Evolutionary conservation across 2,888 invertebrate genomes (phyloP), one percentile per base, ranked within the genome.

Genomic region (Mellilla xanthometata): DNA sequence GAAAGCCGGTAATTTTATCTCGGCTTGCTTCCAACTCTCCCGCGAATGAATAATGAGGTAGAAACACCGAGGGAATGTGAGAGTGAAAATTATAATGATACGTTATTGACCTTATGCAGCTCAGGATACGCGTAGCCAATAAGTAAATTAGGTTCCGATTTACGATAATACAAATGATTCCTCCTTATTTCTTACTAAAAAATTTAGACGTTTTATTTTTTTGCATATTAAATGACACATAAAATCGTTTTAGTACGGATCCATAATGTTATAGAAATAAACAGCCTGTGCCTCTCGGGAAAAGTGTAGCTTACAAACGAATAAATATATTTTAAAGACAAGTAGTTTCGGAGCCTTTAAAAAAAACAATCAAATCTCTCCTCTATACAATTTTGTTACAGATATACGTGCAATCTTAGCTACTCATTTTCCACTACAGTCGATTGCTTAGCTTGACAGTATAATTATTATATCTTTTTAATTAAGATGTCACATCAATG

Each of bases 401-500:
- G n/a, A n/a, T n/a, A n/a, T n/a, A n/a, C n/a, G n/a, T n/a, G n/a
- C 34, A 24, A 41, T 24, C 34, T 41, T 24, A 0, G 29, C 12
- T 27, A 36, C 32, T 43, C 31, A 3, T 12, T 28, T 45, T 29
- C 24, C 10, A 27, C 23, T 45, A 7, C 10, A 13, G 39, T 45
- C 24, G 30, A 26, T 28, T 27, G 40, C 39, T 38, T 28, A 23
- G 42, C 60, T 62, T 72, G 69, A 67, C 68, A 65, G 67, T 67
- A 73, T 73, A 70, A 73, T n/a, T 75, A 76, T 74, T 75, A 76
- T 72, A 72, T 81, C n/a, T n/a, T n/a, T n/a, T 78, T 82, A 78
- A 83, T 83, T 81, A 81, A 78, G 71, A 63, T 62, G 55, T 58
- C 61, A 51, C 61, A 61, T 66, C 71, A 66, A 65, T 65, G 61